Evolutionary conservation across 2,888 invertebrate genomes (phyloP).

Genomic region (Polydrusus cervinus): DNA sequence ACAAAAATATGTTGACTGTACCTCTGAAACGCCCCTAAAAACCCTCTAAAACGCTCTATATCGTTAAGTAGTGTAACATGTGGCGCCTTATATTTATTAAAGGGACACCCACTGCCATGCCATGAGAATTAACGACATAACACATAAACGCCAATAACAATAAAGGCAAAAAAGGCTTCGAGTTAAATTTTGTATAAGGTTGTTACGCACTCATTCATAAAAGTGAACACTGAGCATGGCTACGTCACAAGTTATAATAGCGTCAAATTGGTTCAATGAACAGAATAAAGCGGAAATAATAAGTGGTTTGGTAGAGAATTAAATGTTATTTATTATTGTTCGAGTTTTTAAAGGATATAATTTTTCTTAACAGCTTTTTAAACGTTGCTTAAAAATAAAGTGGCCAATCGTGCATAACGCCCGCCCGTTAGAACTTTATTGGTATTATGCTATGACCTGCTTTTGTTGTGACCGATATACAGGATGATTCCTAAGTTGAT

Average conservation of each 20-base stretch:
- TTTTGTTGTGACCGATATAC: not conserved
- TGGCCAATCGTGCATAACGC: not conserved
- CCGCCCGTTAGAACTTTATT: not conserved
- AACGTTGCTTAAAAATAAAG: constrained; percentile 1
- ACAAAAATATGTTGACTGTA: not conserved
- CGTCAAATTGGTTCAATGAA: constrained; percentile 46
- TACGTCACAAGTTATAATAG: constrained; percentile 35
- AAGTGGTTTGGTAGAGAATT: constrained; percentile 21
- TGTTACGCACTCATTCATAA: constrained; percentile 21
- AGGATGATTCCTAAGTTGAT: too few relatives aligned
- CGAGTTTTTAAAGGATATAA: constrained; percentile 5
- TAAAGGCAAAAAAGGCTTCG: not conserved
- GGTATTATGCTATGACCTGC: not conserved
- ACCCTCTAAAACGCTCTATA: too few relatives aligned
- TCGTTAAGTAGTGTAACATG: not conserved
- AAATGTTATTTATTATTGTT: constrained; percentile 8
- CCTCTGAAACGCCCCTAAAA: too few relatives aligned
- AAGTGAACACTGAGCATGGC: constrained; percentile 11
- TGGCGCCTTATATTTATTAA: not conserved
- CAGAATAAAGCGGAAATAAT: constrained; percentile 37
- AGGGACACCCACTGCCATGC: too few relatives aligned
- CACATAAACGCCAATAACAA: not conserved
- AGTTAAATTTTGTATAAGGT: constrained; percentile 2
- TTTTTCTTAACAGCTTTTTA: constrained; percentile 14
- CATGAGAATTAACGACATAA: not conserved